These are phyloP conservation scores for Paratilapia polleni DNA, from an alignment of 2,113 vertebrate species.

Conservation along the genomic window DNA sequence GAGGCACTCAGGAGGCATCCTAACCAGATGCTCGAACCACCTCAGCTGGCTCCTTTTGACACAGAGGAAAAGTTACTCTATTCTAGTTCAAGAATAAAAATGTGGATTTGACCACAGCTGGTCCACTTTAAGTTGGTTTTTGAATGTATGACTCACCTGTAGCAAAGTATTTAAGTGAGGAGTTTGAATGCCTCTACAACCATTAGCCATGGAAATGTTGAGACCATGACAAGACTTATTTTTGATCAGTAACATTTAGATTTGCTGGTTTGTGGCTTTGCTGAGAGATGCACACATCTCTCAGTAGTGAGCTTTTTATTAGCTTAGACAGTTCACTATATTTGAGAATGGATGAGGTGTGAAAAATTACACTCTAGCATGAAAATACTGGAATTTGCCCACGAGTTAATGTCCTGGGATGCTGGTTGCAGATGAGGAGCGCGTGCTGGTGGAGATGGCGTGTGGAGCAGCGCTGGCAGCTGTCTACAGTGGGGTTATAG, in stretches of 20 bases:
- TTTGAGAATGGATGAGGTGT: not conserved
- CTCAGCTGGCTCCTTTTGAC: not conserved
- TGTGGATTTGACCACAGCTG: not conserved
- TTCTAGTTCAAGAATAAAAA: no score
- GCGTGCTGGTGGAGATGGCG: slow-evolving; percentile 84
- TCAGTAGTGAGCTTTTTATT: no score
- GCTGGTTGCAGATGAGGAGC: slow-evolving; percentile 80
- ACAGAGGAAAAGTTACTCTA: not conserved
- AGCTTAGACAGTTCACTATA: no score
- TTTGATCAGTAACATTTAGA: no score
- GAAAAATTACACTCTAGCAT: not conserved
- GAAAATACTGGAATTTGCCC: not conserved
- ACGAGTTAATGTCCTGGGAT: not conserved
- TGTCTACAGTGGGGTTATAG: slow-evolving; percentile 77
- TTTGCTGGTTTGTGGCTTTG: no score
- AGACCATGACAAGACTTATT: no score
- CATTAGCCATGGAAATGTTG: no score
- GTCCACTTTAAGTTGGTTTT: not conserved
- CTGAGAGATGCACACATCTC: no score
- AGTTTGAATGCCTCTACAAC: not conserved
- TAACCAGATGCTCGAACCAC: not conserved
- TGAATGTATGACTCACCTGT: not conserved
- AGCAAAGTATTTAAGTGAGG: not conserved
- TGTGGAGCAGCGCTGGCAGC: slow-evolving; percentile 82
- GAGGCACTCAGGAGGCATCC: not conserved